phyloP scores from a whole-genome alignment of 23 tunicate species.

The Diplosoma virens region DNA sequence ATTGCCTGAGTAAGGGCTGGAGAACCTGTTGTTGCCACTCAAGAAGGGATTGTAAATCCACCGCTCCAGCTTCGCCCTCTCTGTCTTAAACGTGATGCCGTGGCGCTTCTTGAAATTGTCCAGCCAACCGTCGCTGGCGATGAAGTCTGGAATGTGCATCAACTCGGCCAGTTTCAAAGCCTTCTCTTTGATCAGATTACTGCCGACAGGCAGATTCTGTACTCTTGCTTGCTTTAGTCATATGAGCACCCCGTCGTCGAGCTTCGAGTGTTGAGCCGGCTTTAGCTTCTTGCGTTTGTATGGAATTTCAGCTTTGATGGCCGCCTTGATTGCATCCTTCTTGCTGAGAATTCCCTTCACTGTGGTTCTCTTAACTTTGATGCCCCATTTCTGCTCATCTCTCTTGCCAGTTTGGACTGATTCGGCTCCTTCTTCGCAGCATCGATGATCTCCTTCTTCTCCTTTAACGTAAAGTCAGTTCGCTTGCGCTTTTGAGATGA shows the following conservation, averaged over 20 bases:
- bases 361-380: no score
- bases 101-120: slow-evolving; percentile 13
- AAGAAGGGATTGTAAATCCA: slow-evolving; percentile 30
- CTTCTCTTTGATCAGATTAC: no score
- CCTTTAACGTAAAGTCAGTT: no score
- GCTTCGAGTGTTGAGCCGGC: slow-evolving; percentile 12
- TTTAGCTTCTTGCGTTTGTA: not conserved
- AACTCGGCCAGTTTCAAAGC: no score
- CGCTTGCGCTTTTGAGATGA: no score
- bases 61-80: slow-evolving; percentile 36
- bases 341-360: no score
- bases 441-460: no score
- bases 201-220: slow-evolving; percentile 34
- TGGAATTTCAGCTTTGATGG: not conserved
- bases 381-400: no score
- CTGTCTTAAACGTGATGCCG: slow-evolving; percentile 39
- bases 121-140: slow-evolving; percentile 39
- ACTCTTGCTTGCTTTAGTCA: slow-evolving; percentile 33
- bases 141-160: slow-evolving; percentile 34
- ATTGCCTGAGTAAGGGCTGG: slow-evolving; percentile 26
- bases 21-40: slow-evolving; percentile 43
- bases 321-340: no score
- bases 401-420: no score
- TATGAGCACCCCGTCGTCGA: slow-evolving; percentile 39
- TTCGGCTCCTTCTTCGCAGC: no score